Base-by-base conservation (phyloP, 2,888 invertebrate species). In the Lasioglossum pauxillum region DNA sequence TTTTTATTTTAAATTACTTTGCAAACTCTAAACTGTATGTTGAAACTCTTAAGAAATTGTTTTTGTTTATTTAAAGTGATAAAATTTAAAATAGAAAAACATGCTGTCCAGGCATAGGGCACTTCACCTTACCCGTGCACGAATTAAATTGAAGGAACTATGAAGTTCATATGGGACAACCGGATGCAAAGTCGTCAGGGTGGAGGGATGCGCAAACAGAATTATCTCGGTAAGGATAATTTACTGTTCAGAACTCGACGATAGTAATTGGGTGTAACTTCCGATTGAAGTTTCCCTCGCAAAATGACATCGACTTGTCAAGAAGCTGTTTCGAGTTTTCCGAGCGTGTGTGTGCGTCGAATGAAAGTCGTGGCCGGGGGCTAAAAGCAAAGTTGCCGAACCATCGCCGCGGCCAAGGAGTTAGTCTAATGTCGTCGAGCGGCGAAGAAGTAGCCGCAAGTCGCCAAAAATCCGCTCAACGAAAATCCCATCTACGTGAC, bases 351-450 rank as follows among this genome's bases (percentile, higher is more conserved):
- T 60, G 76, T 38, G 49, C 80, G 80, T 57, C 78, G 87, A 71
- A 89, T 64, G 82, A 76, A 90, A 89, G 79, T 87, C 83, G 83
- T 44, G 1, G 74, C 64, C 71, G n/a, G 57, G 12, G 75, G 85
- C 78, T 88, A 88, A 91, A 87, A 89, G 91, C 89, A 92, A 92
- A 92, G 91, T 92, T 92, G 82, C 71, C 78, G 84, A 86, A 84
- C 83, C 84, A 46, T 8, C 23, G 19, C 49, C 81, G 75, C 80
- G 31, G 73, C 71, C 81, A 83, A 87, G 88, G 90, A 90, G 89
- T 88, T 90, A 81, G 86, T 88, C 83, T 89, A 90, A 91, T 89
- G 91, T 86, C 75, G 71, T 27, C 82, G 75, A 82, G 81, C 71
- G 78, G 67, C 73, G 67, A 79, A 79, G 73, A 64, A 73, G 82